Evolutionary conservation across 1,140 invertebrate species (phyloP), one percentile per base, ranked within the genome.

Genomic region (Solenopsis fugax): DNA sequence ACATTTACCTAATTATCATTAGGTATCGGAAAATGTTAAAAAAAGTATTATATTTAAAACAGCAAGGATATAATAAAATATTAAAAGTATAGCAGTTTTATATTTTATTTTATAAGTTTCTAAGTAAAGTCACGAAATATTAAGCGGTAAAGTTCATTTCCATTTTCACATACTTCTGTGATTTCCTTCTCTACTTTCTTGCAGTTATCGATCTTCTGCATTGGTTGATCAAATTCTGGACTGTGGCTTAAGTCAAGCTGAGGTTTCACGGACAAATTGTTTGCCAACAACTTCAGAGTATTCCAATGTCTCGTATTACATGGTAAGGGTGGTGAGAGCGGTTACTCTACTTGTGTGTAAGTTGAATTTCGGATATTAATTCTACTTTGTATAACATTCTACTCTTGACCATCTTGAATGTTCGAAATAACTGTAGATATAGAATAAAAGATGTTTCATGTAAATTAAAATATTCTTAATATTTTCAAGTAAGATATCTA

Each of bases 211-310:
- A 75, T 84, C 16, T 12, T 13, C 18, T 4, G 45, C 24, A 52
- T 82, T 24, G 29, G 67, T 29, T 62, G 24, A 16, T 13, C 29
- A 72, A 82, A 24, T 60, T 41, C 37, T 82, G 54, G 24, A 82
- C 41, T 69, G 9, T 58, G 24, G 54, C 13, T 82, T 13, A 84
- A 84, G 80, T 84, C 69, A 84, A 60, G 29, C 18, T 84, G 69
- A 75, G 67, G 54, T 84, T 84, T 75, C 80, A 75, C 21, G 37
- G 67, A 82, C 69, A 84, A 69, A 84, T 84, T 84, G 80, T 84
- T 84, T 60, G 52, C 50, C 50, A 29, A 29, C 18, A 34, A 58
- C 67, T 82, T 52, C 24, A 82, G 78, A 56, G 37, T 82, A 82
- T 58, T 18, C 48, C 52, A 48, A 58, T 60, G 69, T 48, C 52